Percentiles rank a stretch among this genome's conserved stretches.
Conservation (phyloP, 2,113 vertebrate genomes). For the Cyanoderma ruficeps region DNA sequence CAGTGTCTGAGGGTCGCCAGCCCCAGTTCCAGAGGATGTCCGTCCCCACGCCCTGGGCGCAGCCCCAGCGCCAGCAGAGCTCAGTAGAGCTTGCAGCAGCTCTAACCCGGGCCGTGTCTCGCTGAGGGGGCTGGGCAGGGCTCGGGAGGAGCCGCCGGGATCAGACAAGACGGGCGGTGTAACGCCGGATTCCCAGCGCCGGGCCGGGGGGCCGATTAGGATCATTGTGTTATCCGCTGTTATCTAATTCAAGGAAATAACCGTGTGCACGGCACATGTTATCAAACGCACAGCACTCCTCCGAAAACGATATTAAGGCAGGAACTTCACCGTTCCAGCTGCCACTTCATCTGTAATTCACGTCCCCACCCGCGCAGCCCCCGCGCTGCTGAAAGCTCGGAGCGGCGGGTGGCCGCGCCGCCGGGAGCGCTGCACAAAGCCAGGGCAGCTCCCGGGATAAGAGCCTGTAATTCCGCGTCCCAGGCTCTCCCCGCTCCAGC, state of each 20-base stretch:
- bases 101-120: neutral
- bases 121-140: neutral
- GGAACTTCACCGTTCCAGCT: conserved; percentile 24
- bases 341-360: conserved; percentile 31
- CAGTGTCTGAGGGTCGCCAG: neutral
- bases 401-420: neutral
- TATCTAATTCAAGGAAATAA: conserved; percentile 49
- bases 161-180: neutral
- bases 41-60: neutral
- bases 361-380: neutral
- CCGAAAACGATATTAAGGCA: neutral
- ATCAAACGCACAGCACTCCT: neutral
- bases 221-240: conserved; percentile 26
- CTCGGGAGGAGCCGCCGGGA: neutral
- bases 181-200: neutral
- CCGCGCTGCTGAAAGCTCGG: neutral
- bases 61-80: neutral
- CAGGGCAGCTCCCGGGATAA: neutral
- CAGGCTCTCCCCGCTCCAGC: neutral
- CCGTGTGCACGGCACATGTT: neutral
- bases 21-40: rapidly evolving
- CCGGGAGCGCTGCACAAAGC: neutral
- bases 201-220: neutral
- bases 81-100: neutral
- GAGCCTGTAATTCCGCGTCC: neutral